Conservation (phyloP, 2,888 invertebrate species). For the Horisme vitalbata region DNA sequence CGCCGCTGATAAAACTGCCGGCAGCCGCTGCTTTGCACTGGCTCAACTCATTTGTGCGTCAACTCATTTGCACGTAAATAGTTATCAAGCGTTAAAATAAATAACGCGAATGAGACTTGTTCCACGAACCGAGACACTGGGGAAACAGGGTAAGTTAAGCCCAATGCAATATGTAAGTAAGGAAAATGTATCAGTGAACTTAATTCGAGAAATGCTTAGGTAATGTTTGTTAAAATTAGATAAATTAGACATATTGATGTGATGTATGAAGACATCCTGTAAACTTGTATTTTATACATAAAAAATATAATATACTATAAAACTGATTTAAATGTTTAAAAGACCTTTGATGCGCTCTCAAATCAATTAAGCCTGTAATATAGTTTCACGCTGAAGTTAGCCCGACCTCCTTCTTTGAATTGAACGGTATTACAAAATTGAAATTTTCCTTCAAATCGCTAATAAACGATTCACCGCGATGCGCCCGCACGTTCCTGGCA, state of each 20-base stretch:
- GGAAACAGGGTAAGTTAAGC: background rate
- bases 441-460: constrained; percentile 71
- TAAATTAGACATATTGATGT: no score
- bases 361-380: no score
- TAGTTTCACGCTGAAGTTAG: no score
- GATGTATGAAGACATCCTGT: no score
- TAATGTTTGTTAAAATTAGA: no score
- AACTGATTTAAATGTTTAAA: no score
- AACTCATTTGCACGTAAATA: constrained; percentile 48
- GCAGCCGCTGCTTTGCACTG: constrained; percentile 35
- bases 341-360: no score
- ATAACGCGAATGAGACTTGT: constrained; percentile 34
- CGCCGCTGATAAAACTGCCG: constrained; percentile 36
- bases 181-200: no score
- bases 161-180: no score
- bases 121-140: constrained; percentile 40
- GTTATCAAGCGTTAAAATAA: constrained; percentile 39
- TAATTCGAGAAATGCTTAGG: no score
- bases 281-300: no score
- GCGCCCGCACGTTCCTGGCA: constrained; percentile 59
- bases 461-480: constrained; percentile 67
- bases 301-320: no score
- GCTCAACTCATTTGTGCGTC: constrained; percentile 23
- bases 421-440: constrained; percentile 58
- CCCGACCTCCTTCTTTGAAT: constrained; percentile 33